phyloP scores from a whole-genome alignment of 2,888 invertebrate genomes.

The Plagodis dolabraria region DNA sequence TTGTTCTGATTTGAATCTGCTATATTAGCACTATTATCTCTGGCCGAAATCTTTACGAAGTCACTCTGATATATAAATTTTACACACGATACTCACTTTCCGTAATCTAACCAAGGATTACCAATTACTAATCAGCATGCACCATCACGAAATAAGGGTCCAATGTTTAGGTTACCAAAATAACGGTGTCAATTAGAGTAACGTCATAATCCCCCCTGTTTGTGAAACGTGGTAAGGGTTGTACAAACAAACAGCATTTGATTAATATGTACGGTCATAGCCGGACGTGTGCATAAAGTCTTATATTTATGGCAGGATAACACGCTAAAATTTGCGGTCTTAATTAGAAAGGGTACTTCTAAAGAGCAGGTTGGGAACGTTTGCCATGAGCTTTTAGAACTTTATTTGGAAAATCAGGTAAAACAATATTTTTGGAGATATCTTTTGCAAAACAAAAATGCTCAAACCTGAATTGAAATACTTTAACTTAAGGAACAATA shows the following conservation, averaged over 20 bases:
- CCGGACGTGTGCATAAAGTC: constrained; percentile 33
- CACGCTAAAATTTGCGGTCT: constrained; percentile 35
- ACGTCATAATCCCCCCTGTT: constrained; percentile 75
- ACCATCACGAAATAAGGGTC: constrained; percentile 68
- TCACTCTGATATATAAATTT: not conserved
- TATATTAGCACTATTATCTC: no score
- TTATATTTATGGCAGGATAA: constrained; percentile 31
- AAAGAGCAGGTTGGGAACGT: constrained; percentile 15
- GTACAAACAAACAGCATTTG: constrained; percentile 60
- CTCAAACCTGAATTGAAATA: no score
- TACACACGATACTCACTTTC: constrained; percentile 11
- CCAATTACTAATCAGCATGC: constrained; percentile 70
- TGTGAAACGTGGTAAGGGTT: constrained; percentile 48
- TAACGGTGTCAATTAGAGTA: constrained; percentile 76
- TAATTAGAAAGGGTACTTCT: constrained; percentile 29
- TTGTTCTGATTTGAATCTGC: no score
- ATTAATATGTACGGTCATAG: constrained; percentile 55
- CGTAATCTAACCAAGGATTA: constrained; percentile 37
- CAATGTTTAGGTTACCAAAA: constrained; percentile 61
- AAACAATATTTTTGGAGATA: no score
- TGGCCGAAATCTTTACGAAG: no score
- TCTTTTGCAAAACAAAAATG: no score
- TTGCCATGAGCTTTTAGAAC: not conserved
- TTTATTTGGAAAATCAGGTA: not conserved
- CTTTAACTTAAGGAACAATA: no score